Base-by-base conservation (phyloP, 2,888 invertebrate genomes). In the Melinaea marsaeus region DNA sequence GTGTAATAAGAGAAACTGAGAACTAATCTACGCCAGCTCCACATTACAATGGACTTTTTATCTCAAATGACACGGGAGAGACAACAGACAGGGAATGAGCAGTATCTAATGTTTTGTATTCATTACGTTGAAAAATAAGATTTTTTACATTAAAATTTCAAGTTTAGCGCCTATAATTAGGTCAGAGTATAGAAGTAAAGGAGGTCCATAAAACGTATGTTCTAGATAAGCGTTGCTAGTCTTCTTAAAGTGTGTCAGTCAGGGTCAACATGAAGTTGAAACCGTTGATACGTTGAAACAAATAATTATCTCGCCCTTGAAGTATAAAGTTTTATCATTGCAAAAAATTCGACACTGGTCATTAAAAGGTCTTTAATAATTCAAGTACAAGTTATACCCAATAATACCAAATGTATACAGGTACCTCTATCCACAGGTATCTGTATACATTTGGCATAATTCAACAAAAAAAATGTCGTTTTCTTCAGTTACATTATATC, bases 231-330 rank as follows among this genome's bases (percentile, higher is more conserved):
- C 22, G 22, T 22, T 22, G 22, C 22, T 22, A 22, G 22, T 22
- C 22, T 22, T 22, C 22, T 22, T 22, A 22, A 22, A 22, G 68
- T 45, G 63, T 61, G 69, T 57, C 56, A 60, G 63, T 22, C 22
- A 22, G 64, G 63, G 72, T 68, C 71, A 68, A 64, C 61, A 64
- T 47, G 58, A 37, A 47, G 61, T 63, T 60, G 74, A 74, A 75
- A 70, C 71, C 78, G 79, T 80, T 78, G 80, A 79, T 77, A 76
- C 76, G 79, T 76, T 80, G 76, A 78, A 81, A 81, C 79, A 78
- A 77, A 74, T 72, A 76, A 83, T 85, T 81, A 81, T 74, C 22
- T 22, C 22, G 74, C 73, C 75, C 68, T 75, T 22, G 22, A 22
- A 22, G 22, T 22, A 22, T 22, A 22, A 22, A 22, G 22, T 22